A percentile compares a stretch with the other conserved stretches of the same genome.
These are phyloP conservation scores for Apis florea DNA, from an alignment of 1,140 invertebrate species.

Conservation along the genomic window DNA sequence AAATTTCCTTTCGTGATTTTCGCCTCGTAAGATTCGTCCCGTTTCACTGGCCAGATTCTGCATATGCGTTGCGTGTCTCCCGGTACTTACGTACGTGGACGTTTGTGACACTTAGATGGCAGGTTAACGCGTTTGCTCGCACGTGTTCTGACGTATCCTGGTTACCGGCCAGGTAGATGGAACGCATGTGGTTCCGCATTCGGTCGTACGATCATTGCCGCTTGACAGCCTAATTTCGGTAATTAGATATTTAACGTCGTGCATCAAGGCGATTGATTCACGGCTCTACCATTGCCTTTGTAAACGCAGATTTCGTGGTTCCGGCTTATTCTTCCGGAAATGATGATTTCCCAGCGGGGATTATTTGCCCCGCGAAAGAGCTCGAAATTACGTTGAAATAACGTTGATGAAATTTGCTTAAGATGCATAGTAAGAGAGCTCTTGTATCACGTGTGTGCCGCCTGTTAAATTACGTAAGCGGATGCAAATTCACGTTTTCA, in stretches of 20 bases:
- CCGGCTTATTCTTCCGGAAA: neutral
- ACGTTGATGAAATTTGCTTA: neutral
- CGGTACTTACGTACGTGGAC: neutral
- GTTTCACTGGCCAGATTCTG: neutral
- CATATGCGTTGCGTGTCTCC: neutral
- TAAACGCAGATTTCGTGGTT: neutral
- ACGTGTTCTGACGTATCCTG: conserved; percentile 41
- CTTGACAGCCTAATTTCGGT: conserved; percentile 41
- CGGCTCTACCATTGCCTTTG: too few relatives aligned
- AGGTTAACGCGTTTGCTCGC: conserved; percentile 30
- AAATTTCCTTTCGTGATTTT: neutral
- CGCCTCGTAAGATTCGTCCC: neutral
- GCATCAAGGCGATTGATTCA: conserved; percentile 49
- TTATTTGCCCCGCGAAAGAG: neutral
- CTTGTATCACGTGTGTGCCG: neutral
- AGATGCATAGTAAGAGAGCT: neutral
- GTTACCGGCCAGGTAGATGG: conserved; percentile 23
- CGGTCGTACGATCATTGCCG: conserved; percentile 11
- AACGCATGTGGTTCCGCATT: neutral
- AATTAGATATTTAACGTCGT: conserved; percentile 60
- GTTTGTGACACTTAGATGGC: neutral
- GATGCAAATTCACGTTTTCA: neutral
- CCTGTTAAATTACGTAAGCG: neutral
- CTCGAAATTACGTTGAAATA: neutral
- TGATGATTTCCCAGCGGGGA: neutral